Evolutionary conservation across 1,140 invertebrate genomes (phyloP).

Genomic region (Drosophila sproati): DNA sequence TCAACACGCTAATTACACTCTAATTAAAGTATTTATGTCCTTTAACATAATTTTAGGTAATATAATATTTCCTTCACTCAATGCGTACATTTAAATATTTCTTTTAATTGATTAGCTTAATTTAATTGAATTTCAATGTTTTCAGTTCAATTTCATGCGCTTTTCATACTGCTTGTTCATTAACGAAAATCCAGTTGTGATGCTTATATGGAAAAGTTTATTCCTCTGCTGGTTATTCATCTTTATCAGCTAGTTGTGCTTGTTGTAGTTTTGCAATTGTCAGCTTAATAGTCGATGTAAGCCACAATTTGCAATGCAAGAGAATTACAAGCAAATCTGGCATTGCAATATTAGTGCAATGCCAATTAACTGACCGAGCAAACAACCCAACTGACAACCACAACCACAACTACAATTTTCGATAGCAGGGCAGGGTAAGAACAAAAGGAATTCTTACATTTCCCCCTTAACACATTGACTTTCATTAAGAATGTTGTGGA

Average conservation of each 20-base stretch:
- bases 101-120: too few species aligned
- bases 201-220: too few species aligned
- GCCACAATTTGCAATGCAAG: constrained; percentile 1
- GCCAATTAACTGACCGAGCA: constrained; percentile 59
- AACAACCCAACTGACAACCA: constrained; percentile 13
- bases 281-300: neutral
- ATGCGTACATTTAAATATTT: too few species aligned
- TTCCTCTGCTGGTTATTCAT: neutral
- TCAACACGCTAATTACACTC: too few species aligned
- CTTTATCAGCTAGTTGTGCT: neutral
- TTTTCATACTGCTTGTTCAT: too few species aligned
- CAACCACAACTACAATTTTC: constrained; percentile 30
- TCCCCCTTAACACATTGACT: constrained; percentile 52
- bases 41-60: too few species aligned
- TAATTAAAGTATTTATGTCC: too few species aligned
- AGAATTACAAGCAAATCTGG: constrained; percentile 6
- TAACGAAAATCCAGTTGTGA: too few species aligned
- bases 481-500: constrained; percentile 72
- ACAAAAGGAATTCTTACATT: constrained; percentile 3
- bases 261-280: neutral
- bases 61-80: too few species aligned
- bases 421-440: constrained; percentile 17
- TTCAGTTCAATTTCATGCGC: too few species aligned
- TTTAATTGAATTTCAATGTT: too few species aligned
- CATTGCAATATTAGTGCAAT: constrained; percentile 37